Base-by-base conservation (phyloP, 2,888 invertebrate genomes). In the Phorcus lineatus region DNA sequence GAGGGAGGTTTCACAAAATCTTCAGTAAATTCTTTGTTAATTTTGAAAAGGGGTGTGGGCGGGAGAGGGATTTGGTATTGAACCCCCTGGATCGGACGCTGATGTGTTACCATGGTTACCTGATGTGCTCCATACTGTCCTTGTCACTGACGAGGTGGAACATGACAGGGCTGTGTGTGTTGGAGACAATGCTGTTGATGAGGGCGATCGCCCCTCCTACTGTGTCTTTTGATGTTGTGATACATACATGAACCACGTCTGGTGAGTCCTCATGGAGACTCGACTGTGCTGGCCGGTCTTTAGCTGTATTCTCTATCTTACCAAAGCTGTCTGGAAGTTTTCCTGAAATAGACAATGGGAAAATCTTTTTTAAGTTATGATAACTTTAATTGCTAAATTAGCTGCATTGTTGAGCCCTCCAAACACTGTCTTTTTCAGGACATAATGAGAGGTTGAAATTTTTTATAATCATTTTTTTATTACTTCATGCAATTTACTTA, bases 191-290 rank as follows among this genome's bases (percentile, higher is more conserved):
- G 82, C 92, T 92, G 88, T 93, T 92, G 19, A 92, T 89, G 0
- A 91, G 85, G 6, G 92, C 90, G 2, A 93, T 86, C 87, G 91
- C 89, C 9, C 93, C 93, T 74, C 91, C 90, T 9, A 92, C 66
- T 0, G 90, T 90, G 53, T 89, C 87, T 55, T 88, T 83, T 74
- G 91, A 91, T 0, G 92, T 89, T 7, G 90, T 86, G 1, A 91
- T 88, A 79, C 89, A 88, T 7, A 91, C 89, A 84, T 91, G 90
- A 19, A 86, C 78, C 13, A 78, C 54, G 9, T 84, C 74, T 0
- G 70, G 74, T 0, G 53, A 62, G 22, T 52, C 54, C 19, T 19
- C 53, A 53, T 75, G 22, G 28, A 54, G 19, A 24, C 47, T 13
- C 1, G 11, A 11, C 47, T 47, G 47, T 13, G 47, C 47, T 47